Evolutionary conservation across 2,888 invertebrate species (phyloP).

Genomic region (Synanthedon formicaeformis): DNA sequence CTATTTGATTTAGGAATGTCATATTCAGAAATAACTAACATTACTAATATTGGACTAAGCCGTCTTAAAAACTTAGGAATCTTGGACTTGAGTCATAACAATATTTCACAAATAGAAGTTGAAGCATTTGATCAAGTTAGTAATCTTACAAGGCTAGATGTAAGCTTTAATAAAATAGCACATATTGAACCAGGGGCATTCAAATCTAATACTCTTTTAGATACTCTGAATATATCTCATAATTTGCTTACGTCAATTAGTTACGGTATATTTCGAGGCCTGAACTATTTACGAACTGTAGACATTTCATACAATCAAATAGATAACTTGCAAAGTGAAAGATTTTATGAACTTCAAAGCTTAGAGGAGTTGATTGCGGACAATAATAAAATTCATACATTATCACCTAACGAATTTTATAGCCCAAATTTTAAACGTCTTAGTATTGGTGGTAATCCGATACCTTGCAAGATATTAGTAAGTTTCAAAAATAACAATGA

Average conservation of each 20-base stretch:
- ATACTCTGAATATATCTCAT: constrained; percentile 37
- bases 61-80: constrained; percentile 16
- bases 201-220: constrained; percentile 27
- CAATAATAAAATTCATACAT: constrained; percentile 30
- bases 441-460: constrained; percentile 48
- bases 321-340: constrained; percentile 29
- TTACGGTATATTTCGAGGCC: constrained; percentile 39
- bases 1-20: constrained; percentile 24
- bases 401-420: constrained; percentile 28
- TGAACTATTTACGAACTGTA: constrained; percentile 24
- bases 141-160: constrained; percentile 25
- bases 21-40: constrained; percentile 20
- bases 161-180: constrained; percentile 37
- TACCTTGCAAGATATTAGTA: constrained; percentile 33
- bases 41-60: constrained; percentile 21
- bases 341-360: constrained; percentile 31
- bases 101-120: constrained; percentile 19
- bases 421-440: constrained; percentile 24
- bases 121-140: constrained; percentile 23
- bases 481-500: constrained; percentile 17
- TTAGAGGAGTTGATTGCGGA: constrained; percentile 33
- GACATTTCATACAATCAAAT: constrained; percentile 43
- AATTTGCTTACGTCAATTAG: constrained; percentile 26
- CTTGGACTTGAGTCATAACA: constrained; percentile 30
- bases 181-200: constrained; percentile 41